Evolutionary conservation across 2,888 invertebrate species (phyloP).

Genomic region (Alcis repandata): DNA sequence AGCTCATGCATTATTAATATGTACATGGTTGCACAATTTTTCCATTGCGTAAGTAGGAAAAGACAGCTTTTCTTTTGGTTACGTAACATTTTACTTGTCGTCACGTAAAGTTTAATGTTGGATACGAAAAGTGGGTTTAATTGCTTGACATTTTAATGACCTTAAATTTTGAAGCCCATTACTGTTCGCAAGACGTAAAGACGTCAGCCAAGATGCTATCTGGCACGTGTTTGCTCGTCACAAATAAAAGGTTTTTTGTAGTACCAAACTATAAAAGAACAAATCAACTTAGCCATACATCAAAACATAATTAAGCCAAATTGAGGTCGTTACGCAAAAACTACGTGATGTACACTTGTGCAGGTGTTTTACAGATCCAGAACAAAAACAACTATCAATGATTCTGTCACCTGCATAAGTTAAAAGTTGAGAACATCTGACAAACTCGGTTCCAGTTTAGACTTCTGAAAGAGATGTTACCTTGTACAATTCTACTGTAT

Average conservation of each 20-base stretch:
- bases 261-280: background rate
- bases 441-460: background rate
- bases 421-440: background rate
- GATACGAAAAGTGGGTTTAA: background rate
- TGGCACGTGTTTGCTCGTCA: background rate
- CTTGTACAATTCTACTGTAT: too few relatives aligned
- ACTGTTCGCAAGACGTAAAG: background rate
- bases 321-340: background rate
- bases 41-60: constrained; percentile 61
- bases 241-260: background rate
- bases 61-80: constrained; percentile 63
- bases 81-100: constrained; percentile 52
- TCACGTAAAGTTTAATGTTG: constrained; percentile 13
- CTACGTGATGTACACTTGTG: background rate
- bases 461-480: too few relatives aligned
- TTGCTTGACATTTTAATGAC: constrained; percentile 14
- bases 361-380: constrained; percentile 8
- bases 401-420: background rate
- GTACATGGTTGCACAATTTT: constrained; percentile 60
- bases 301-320: background rate
- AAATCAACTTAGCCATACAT: constrained; percentile 1
- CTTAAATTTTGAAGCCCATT: background rate
- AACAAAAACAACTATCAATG: constrained; percentile 3
- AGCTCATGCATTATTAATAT: constrained; percentile 46
- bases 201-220: background rate